A percentile compares a stretch with the other conserved stretches of the same genome.
Conservation (phyloP, 2,797 vertebrate genomes). For the Eulemur mongoz region DNA sequence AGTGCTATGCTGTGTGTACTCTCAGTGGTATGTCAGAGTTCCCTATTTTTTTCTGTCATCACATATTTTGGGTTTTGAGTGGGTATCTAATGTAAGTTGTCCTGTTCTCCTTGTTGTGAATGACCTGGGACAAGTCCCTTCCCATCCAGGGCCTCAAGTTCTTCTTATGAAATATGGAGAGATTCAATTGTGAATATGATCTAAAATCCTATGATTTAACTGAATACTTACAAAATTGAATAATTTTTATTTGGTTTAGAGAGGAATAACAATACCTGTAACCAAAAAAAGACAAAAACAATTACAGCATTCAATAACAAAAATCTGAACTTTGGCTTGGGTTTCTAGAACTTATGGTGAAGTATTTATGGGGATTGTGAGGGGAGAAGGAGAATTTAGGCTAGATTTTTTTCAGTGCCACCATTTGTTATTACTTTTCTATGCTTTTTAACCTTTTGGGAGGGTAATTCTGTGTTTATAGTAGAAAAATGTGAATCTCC, state of each 20-base stretch:
- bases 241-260: neutral
- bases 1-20: neutral
- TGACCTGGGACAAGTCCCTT: neutral
- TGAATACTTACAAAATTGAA: neutral
- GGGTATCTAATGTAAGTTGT: neutral
- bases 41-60: neutral
- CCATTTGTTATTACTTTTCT: neutral
- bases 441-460: neutral
- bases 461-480: neutral
- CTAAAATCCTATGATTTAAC: neutral
- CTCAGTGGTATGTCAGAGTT: neutral
- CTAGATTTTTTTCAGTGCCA: neutral
- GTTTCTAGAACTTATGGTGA: slow-evolving; percentile 1
- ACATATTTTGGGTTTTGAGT: neutral
- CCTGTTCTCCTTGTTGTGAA: slow-evolving; percentile 1
- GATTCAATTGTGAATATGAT: neutral
- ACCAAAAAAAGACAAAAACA: neutral
- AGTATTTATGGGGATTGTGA: neutral
- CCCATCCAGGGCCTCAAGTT: neutral
- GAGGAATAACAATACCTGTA: neutral
- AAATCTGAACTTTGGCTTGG: neutral
- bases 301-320: neutral
- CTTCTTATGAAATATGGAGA: neutral
- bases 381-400: neutral
- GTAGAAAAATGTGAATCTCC: neutral